Evolutionary conservation across 2,888 invertebrate genomes (phyloP).

Genomic region (Eupithecia pulchellata): DNA sequence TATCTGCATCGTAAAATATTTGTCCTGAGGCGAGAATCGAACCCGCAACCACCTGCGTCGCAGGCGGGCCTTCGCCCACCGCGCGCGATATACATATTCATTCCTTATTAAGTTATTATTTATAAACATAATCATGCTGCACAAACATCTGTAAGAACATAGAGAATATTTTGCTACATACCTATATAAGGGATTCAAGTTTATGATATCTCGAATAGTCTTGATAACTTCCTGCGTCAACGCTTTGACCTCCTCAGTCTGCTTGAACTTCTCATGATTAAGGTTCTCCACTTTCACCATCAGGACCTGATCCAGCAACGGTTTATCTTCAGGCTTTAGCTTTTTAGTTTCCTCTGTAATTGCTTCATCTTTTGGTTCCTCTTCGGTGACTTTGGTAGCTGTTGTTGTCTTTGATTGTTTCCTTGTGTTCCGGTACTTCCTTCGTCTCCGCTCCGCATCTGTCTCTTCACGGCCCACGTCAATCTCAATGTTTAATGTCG

Average conservation of each 20-base stretch:
- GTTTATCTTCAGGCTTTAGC: slow-evolving; percentile 45
- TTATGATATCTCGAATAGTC: slow-evolving; percentile 98
- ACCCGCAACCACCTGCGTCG: no score
- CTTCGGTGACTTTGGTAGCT: slow-evolving; percentile 19
- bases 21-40: no score
- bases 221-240: slow-evolving; percentile 98
- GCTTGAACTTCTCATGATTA: slow-evolving; percentile 93
- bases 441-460: slow-evolving; percentile 84
- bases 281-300: slow-evolving; percentile 98
- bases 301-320: slow-evolving; percentile 83
- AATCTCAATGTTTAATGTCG: slow-evolving; percentile 92
- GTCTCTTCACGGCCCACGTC: slow-evolving; percentile 92
- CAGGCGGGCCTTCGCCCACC: no score
- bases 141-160: neutral
- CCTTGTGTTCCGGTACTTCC: slow-evolving; percentile 74
- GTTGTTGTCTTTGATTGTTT: slow-evolving; percentile 52
- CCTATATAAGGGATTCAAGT: slow-evolving; percentile 97
- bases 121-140: no score
- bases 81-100: no score
- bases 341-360: slow-evolving; percentile 49
- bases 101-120: no score
- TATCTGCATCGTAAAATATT: no score
- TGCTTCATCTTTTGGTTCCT: slow-evolving; percentile 38
- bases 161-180: slow-evolving; percentile 46
- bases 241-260: slow-evolving; percentile 98